These are phyloP conservation scores for Eubasilissa splendida DNA, from an alignment of 2,888 invertebrate species.

Conservation along the genomic window DNA sequence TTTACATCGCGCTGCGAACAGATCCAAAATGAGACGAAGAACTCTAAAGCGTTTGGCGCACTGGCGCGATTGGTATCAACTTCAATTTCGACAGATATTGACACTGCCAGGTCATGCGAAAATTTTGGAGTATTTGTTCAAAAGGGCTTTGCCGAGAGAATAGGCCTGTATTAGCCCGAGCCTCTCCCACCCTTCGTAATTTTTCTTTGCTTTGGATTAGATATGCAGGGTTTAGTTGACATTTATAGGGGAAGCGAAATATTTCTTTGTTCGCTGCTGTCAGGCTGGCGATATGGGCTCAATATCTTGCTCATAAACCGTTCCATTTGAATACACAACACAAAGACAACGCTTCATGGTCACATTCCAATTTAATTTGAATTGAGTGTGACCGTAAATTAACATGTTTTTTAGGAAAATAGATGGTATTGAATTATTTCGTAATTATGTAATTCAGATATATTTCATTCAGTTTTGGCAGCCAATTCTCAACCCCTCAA, in stretches of 20 bases:
- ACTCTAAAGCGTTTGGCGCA: constrained; percentile 29
- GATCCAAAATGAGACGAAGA: constrained; percentile 27
- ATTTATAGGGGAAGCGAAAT: constrained; percentile 49
- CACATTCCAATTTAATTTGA: too few species aligned
- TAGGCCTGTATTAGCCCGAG: constrained; percentile 18
- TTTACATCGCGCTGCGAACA: constrained; percentile 11
- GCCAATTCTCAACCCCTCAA: too few species aligned
- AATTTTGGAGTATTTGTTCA: constrained; percentile 54
- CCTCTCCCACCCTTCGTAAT: constrained; percentile 37
- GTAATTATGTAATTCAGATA: too few species aligned
- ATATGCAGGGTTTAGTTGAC: constrained; percentile 54
- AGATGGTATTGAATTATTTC: too few species aligned
- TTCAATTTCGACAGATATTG: constrained; percentile 52
- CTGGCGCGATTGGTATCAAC: constrained; percentile 43
- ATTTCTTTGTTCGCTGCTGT: constrained; percentile 21
- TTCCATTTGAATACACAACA: constrained; percentile 1
- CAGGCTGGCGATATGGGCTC: neutral
- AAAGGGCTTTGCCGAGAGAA: constrained; percentile 40
- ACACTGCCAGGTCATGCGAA: constrained; percentile 53
- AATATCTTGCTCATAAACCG: constrained; percentile 10
- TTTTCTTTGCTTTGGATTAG: constrained; percentile 57
- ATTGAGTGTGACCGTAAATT: too few species aligned
- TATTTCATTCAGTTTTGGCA: too few species aligned
- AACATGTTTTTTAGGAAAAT: too few species aligned
- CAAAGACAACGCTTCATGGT: too few species aligned